Evolutionary conservation across 2,888 invertebrate species (phyloP), one percentile per base, ranked within the genome.

Genomic region (Eulithis prunata): DNA sequence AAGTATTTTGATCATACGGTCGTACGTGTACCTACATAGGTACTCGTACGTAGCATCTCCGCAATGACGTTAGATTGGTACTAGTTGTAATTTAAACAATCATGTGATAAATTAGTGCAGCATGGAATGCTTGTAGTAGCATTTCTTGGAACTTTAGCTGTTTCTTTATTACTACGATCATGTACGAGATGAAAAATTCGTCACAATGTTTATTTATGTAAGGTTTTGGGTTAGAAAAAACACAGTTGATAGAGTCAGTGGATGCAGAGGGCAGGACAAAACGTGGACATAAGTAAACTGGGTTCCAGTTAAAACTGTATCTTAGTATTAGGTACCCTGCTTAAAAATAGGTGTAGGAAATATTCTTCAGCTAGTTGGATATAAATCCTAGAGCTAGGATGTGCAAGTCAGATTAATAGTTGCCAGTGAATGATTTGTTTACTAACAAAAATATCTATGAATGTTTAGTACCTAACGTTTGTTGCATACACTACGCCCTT

Each of bases 61-160:
- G 36, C 21, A 46, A 14, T 65, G 64, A 60, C 64, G 64, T 46
- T 46, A 60, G 51, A 62, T 32, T 12, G 14, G 11, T n/a, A 28
- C 53, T 45, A 28, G 11, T n/a, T 43, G 46, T 45, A 28, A 52
- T 28, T 28, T 7, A 49, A 36, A 38, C 52, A 63, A 54, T 59
- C 60, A 65, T 57, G 65, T 57, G 60, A 65, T 61, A 38, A 56
- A 51, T 59, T 43, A 8, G 12, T n/a, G 41, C 43, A 60, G 38
- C 60, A 38, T 53, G 57, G 38, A 43, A 56, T 21, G 59, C 32
- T 51, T 45, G 52, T 56, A 58, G 47, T 62, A 60, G 57, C 47
- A 32, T 58, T 46, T 45, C 51, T 36, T 65, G 14, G 56, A 21
- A 57, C 28, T 36, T 11, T 28, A n/a, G 14, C n/a, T 51, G 61